Percentiles rank a stretch among this genome's conserved stretches.
Evolutionary conservation across 1,140 invertebrate genomes (phyloP).

Genomic region (Odontomachus brunneus): DNA sequence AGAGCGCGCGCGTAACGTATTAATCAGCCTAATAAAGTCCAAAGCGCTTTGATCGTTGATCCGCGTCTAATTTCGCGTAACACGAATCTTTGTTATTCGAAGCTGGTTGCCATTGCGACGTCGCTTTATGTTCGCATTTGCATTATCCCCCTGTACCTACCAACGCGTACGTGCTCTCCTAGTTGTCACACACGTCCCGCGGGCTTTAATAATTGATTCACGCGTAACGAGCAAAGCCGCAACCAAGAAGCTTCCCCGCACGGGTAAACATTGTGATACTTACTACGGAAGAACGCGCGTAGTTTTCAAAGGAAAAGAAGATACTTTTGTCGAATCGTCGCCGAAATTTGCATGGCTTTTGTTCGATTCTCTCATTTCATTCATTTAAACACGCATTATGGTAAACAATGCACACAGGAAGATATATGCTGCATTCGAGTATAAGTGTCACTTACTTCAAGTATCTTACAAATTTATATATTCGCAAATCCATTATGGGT

Average conservation of each 20-base stretch:
- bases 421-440: no score
- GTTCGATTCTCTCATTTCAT: no score
- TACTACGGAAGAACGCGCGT: not conserved
- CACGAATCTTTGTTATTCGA: slow-evolving; percentile 52
- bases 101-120: slow-evolving; percentile 11
- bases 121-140: slow-evolving; percentile 52
- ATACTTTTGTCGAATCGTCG: no score
- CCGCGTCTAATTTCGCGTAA: slow-evolving; percentile 59
- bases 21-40: slow-evolving; percentile 55
- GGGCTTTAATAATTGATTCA: slow-evolving; percentile 55
- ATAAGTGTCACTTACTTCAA: no score
- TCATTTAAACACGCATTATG: no score
- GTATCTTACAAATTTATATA: no score
- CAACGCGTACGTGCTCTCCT: slow-evolving; percentile 34
- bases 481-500: no score
- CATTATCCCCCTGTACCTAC: slow-evolving; percentile 43
- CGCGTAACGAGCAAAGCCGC: slow-evolving; percentile 42
- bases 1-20: slow-evolving; percentile 39
- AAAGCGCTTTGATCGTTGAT: slow-evolving; percentile 52
- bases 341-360: no score
- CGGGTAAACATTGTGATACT: slow-evolving; percentile 13
- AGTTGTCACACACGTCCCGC: slow-evolving; percentile 46
- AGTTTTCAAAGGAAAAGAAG: not conserved
- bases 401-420: no score
- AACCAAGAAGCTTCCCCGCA: slow-evolving; percentile 7